These are phyloP conservation scores for Protobothrops mucrosquamatus DNA, from an alignment of 2,113 vertebrate genomes.

Conservation along the genomic window DNA sequence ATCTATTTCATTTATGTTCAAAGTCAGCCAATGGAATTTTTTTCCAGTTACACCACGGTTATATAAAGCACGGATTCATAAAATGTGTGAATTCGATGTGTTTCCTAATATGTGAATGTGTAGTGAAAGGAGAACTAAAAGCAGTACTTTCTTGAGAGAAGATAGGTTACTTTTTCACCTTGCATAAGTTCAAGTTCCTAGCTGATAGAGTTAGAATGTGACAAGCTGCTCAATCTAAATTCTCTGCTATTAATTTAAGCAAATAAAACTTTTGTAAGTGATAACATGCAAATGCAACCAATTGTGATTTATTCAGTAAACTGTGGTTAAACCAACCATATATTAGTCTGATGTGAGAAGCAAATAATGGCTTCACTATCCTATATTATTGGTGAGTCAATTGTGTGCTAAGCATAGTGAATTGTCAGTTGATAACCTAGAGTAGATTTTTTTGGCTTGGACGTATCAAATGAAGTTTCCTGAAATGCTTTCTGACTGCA, in stretches of 20 bases:
- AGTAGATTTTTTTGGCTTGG: neutral
- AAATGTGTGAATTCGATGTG: neutral
- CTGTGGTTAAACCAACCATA: neutral
- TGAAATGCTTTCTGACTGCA: slow-evolving; percentile 3
- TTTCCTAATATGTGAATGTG: neutral
- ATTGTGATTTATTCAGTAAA: neutral
- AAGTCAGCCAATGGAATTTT: neutral
- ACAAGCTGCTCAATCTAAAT: neutral
- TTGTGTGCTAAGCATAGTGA: neutral
- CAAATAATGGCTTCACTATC: neutral
- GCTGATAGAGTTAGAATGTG: neutral
- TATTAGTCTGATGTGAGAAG: neutral
- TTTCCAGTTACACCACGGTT: neutral
- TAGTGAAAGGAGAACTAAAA: neutral
- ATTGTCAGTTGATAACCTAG: neutral
- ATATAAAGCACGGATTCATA: neutral
- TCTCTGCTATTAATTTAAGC: neutral
- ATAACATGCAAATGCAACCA: neutral
- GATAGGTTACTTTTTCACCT: neutral
- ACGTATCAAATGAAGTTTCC: neutral
- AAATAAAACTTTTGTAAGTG: neutral
- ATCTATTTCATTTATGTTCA: neutral
- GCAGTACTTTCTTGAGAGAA: neutral
- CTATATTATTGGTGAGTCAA: neutral
- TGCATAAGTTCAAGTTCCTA: neutral